Evolutionary conservation across 2,797 vertebrate species (phyloP).

Genomic region (Glyptemys insculpta): DNA sequence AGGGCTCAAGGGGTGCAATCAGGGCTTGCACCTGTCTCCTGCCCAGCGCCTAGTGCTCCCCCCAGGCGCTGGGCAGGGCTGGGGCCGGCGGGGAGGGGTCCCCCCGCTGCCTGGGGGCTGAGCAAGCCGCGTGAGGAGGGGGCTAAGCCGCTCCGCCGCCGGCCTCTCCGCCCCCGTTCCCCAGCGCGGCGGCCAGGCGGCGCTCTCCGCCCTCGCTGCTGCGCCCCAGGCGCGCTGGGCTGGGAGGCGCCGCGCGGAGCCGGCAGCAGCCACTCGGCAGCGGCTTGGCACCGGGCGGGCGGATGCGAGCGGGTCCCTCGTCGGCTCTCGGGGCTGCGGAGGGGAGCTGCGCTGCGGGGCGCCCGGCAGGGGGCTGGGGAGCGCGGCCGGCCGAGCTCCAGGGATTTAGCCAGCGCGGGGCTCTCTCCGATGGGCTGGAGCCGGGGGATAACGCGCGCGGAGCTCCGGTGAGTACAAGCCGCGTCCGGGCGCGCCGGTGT

Average conservation of each 20-base stretch:
- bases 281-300: background rate
- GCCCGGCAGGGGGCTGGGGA: background rate
- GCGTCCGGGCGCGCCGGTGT: too few species aligned
- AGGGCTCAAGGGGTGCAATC: too few species aligned
- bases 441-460: background rate
- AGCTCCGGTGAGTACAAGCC: background rate
- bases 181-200: conserved; percentile 54
- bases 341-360: background rate
- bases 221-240: background rate
- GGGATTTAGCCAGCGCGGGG: background rate
- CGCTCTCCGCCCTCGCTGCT: conserved; percentile 49
- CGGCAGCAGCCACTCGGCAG: background rate
- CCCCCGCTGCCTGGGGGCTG: background rate
- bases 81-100: background rate
- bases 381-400: background rate
- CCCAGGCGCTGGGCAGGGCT: background rate
- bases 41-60: background rate
- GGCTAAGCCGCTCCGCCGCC: background rate
- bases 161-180: background rate
- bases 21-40: background rate
- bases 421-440: background rate
- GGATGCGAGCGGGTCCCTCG: background rate
- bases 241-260: background rate
- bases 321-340: background rate
- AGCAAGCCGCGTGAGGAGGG: background rate